These are phyloP conservation scores for Nesidiocoris tenuis DNA, from an alignment of 2,888 invertebrate species.

Conservation along the genomic window DNA sequence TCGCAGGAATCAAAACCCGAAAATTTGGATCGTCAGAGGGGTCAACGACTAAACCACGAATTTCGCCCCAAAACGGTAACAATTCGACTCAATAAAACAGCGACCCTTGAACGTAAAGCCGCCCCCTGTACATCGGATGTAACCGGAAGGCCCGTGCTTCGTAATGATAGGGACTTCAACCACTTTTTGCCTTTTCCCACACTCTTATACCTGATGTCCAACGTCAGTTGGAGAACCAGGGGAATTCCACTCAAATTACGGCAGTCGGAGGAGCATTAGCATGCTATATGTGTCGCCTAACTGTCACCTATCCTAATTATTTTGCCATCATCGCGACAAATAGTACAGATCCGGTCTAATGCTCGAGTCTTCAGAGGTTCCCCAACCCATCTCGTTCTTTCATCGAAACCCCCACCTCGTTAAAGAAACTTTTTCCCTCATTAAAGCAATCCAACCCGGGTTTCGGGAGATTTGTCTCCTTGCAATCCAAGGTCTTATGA, in stretches of 20 bases:
- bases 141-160: slow-evolving; percentile 19
- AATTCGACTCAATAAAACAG: too few species aligned
- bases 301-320: slow-evolving; percentile 41
- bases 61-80: too few species aligned
- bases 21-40: too few species aligned
- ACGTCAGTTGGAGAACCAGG: slow-evolving; percentile 1
- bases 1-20: too few species aligned
- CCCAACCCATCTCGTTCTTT: not conserved
- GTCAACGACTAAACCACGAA: too few species aligned
- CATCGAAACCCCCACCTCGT: slow-evolving; percentile 4
- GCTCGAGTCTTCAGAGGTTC: slow-evolving; percentile 21
- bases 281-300: slow-evolving; percentile 34
- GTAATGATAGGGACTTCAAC: slow-evolving; percentile 3
- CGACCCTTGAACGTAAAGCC: too few species aligned
- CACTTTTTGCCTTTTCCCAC: slow-evolving; percentile 3
- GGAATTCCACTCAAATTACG: slow-evolving; percentile 28
- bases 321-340: slow-evolving; percentile 43
- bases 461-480: too few species aligned
- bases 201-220: not conserved
- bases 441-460: too few species aligned
- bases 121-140: slow-evolving; percentile 30
- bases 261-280: slow-evolving; percentile 14
- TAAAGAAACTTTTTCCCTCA: slow-evolving; percentile 8
- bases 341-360: slow-evolving; percentile 33
- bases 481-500: too few species aligned